phyloP scores from a whole-genome alignment of 2,113 vertebrate species.

The Vidua chalybeata region DNA sequence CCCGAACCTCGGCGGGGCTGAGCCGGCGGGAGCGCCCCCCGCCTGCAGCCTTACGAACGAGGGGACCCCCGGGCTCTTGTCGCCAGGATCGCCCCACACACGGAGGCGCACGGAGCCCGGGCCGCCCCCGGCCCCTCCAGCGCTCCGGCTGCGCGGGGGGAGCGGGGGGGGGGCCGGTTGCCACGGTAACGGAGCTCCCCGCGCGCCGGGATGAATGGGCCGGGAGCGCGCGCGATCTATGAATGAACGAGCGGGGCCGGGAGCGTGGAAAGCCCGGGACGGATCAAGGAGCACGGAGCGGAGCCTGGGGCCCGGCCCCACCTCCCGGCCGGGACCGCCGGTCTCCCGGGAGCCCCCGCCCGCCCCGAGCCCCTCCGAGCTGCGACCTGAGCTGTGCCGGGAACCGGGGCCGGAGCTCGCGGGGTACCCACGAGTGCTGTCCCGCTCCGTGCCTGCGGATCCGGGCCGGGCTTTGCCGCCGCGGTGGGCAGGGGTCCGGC shows the following conservation, averaged over 20 bases:
- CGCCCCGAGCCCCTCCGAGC: not conserved
- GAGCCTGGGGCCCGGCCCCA: not conserved
- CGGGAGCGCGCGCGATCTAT: constrained; percentile 18
- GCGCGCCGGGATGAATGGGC: constrained; percentile 29
- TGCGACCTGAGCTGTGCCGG: not conserved
- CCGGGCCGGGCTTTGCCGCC: not conserved
- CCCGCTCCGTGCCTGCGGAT: fast-evolving
- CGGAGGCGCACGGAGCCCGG: not conserved
- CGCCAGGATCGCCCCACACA: not conserved
- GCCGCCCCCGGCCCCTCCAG: not conserved
- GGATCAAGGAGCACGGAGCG: fast-evolving
- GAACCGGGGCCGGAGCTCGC: not conserved
- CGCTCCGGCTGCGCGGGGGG: not conserved
- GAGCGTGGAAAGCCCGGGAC: not conserved
- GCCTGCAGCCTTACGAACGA: not conserved
- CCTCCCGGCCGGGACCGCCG: no score
- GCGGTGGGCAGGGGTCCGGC: not conserved
- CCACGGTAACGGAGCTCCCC: not conserved
- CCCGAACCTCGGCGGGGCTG: not conserved
- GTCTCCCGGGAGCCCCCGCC: not conserved
- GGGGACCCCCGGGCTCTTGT: not conserved
- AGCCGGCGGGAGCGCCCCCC: not conserved
- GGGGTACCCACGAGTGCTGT: not conserved
- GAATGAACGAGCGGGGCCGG: constrained; percentile 17
- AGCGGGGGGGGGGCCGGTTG: not conserved